These are phyloP conservation scores for Ophion obscuratus DNA, from an alignment of 2,888 invertebrate genomes.

Conservation along the genomic window DNA sequence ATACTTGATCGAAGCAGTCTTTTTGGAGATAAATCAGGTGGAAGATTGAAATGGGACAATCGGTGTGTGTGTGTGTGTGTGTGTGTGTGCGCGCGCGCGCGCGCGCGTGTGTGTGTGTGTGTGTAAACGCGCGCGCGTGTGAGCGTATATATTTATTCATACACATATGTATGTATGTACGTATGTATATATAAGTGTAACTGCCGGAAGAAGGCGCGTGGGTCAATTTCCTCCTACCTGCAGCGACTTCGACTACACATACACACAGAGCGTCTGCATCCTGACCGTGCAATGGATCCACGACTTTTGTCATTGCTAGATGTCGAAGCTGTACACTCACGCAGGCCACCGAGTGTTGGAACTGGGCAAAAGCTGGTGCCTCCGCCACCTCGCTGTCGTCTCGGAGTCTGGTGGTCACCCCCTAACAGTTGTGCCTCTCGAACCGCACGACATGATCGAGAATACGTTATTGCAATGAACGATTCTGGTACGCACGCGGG, in stretches of 20 bases:
- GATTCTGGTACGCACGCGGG: too few species aligned
- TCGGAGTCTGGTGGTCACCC: conserved; percentile 8
- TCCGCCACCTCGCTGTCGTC: neutral
- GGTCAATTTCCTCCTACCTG: conserved; percentile 61
- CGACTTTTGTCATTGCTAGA: conserved; percentile 16
- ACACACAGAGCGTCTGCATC: conserved; percentile 9
- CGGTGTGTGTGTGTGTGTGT: too few species aligned
- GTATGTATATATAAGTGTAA: neutral
- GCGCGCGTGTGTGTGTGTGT: too few species aligned
- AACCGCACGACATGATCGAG: too few species aligned
- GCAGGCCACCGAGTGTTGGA: neutral
- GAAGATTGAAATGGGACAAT: too few species aligned
- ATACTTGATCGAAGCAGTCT: too few species aligned
- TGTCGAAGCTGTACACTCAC: neutral
- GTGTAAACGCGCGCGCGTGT: too few species aligned
- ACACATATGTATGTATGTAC: too few species aligned
- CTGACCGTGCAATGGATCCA: conserved; percentile 38
- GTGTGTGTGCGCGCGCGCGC: too few species aligned
- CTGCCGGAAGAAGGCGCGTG: conserved; percentile 53
- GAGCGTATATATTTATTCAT: too few species aligned
- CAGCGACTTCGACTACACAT: conserved; percentile 23
- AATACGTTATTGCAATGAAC: too few species aligned
- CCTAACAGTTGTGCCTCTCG: conserved; percentile 32
- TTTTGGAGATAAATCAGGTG: too few species aligned
- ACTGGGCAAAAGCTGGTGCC: conserved; percentile 23